Base-by-base conservation (phyloP, 2,113 vertebrate species). In the Pelusios castaneus region DNA sequence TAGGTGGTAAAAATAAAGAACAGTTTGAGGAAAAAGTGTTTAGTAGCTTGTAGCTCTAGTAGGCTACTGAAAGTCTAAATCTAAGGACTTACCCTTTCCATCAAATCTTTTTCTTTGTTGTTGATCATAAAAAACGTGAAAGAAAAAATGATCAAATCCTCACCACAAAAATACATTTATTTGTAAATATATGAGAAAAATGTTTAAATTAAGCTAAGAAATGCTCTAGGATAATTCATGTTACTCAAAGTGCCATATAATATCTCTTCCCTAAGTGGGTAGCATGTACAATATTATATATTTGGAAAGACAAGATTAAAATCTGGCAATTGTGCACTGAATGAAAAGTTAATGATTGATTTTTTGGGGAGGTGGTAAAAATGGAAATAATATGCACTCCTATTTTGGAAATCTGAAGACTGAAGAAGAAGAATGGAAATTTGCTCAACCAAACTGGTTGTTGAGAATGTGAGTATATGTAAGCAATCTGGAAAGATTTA, bases 41-140 rank as follows among this genome's bases (percentile, higher is more conserved):
- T 0, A 52, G 0, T 34, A 60, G 55, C 75, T 10, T 91, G 85
- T 22, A 38, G n/a, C n/a, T 38, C 14, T 25, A 22, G 2, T 2
- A 11, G 80, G 31, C 1, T 90, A 63, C 83, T 14, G 54, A 0
- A 63, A 6, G 13, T 17, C 55, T 58, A 19, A 82, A 80, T 9
- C 38, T 70, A 79, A 63, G 47, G 5, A 73, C 13, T 1, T 79
- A 8, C 54, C 31, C 3, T 58, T 52, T 81, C 84, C 16, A 11
- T 45, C 3, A 51, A 47, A 13, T 60, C 55, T 51, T 2, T 51
- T 34, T 49, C 29, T 45, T 78, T 8, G 54, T n/a, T 75, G 79
- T 80, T 82, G 1, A 77, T 88, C 47, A 45, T 11, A 94, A 47
- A 80, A 25, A 4, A 0, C 0, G 1, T 38, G 24, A 83, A 79